phyloP scores from a whole-genome alignment of 2,888 invertebrate genomes.

The Listrodromus nycthemerus region DNA sequence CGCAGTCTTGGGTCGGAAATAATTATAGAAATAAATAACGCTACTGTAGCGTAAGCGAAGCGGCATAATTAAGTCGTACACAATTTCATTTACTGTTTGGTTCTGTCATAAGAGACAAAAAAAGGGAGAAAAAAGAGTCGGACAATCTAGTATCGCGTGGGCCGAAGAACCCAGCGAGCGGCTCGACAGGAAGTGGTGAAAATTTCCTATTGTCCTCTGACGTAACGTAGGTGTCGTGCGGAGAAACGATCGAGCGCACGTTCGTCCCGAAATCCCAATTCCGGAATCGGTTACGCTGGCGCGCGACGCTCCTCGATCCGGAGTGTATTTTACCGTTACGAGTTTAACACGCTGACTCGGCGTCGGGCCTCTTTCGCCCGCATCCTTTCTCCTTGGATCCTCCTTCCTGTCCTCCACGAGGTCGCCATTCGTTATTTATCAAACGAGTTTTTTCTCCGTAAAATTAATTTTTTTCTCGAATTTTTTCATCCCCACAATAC shows the following conservation, averaged over 20 bases:
- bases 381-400: constrained; percentile 59
- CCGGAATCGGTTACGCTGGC: constrained; percentile 60
- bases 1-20: not conserved
- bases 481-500: not conserved
- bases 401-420: constrained; percentile 7
- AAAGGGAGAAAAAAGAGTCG: not conserved
- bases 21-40: not conserved
- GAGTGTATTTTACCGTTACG: constrained; percentile 56
- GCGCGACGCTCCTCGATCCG: constrained; percentile 48
- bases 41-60: not conserved
- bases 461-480: not conserved
- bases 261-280: constrained; percentile 69
- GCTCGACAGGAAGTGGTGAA: not conserved
- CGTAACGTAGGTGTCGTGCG: constrained; percentile 64
- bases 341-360: constrained; percentile 36
- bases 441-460: not conserved
- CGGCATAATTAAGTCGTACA: not conserved
- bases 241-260: constrained; percentile 36
- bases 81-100: not conserved
- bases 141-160: constrained; percentile 5
- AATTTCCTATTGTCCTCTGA: constrained; percentile 60
- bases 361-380: constrained; percentile 48
- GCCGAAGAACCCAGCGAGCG: not conserved
- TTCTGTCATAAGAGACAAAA: not conserved
- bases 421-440: not conserved